Conservation (phyloP, 2,113 vertebrate genomes). For the Gadus macrocephalus region DNA sequence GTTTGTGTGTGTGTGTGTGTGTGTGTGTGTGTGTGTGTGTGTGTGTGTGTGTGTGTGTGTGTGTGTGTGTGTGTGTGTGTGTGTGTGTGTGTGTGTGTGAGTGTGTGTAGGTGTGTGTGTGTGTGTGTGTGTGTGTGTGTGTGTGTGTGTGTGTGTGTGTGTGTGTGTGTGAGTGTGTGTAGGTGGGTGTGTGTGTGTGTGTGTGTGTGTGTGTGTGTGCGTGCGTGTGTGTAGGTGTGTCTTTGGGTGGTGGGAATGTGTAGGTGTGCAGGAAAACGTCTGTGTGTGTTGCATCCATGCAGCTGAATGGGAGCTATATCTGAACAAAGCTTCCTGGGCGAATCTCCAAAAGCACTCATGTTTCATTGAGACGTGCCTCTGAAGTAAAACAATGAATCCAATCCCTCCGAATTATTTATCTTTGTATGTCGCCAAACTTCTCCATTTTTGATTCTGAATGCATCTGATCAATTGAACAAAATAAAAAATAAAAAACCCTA, state of each 20-base stretch:
- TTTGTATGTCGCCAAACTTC: no score
- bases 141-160: neutral
- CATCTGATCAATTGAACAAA: no score
- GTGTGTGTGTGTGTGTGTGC: neutral
- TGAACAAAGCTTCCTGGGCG: no score
- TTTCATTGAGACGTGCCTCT: no score
- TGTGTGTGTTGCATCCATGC: neutral
- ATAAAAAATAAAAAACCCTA: no score
- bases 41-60: neutral
- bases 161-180: neutral
- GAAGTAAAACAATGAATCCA: no score
- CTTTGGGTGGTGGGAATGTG: neutral
- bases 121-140: neutral
- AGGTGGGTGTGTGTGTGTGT: neutral
- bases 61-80: neutral
- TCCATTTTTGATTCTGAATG: no score
- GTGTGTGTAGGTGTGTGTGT: conserved; percentile 16
- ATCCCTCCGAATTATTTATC: no score
- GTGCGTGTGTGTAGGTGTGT: neutral
- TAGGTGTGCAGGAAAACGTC: neutral
- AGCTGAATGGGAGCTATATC: no score
- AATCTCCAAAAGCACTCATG: no score
- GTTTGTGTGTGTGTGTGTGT: conserved; percentile 16
- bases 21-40: neutral
- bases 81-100: neutral